Evolutionary conservation across 2,113 vertebrate genomes (phyloP).

Genomic region (Cathartes aura): DNA sequence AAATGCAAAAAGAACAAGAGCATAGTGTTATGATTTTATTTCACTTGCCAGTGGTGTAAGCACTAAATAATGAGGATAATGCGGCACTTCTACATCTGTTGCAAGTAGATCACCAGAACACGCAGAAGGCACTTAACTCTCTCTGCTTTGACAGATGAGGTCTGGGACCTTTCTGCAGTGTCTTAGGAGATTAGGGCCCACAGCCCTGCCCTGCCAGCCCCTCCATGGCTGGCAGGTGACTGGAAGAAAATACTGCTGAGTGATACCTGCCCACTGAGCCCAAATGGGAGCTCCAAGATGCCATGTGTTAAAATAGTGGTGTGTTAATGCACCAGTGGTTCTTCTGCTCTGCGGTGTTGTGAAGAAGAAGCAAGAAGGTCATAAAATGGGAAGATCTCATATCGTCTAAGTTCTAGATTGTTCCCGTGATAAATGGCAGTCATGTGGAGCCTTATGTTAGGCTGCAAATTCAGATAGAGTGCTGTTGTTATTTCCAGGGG

Average conservation of each 20-base stretch:
- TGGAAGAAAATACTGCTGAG: neutral
- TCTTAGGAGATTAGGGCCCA: neutral
- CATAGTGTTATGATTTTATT: neutral
- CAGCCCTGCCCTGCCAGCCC: neutral
- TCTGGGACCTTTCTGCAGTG: neutral
- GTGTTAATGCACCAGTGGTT: neutral
- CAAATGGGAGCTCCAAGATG: neutral
- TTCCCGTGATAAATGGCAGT: neutral
- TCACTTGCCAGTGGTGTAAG: neutral
- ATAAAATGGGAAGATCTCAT: neutral
- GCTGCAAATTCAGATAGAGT: neutral
- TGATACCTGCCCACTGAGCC: neutral
- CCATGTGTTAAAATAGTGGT: neutral
- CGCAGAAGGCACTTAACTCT: neutral
- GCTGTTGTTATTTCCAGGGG: neutral
- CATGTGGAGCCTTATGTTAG: neutral
- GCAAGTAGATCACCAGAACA: neutral
- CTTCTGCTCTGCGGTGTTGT: neutral
- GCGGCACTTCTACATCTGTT: rapidly evolving
- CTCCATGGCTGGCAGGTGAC: neutral
- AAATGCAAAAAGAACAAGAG: neutral
- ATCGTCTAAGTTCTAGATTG: neutral
- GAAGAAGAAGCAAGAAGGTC: neutral
- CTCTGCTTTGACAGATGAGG: neutral
- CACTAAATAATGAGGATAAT: neutral